Base-by-base conservation (phyloP, 2,888 invertebrate species). In the Omphaloscelis lunosa region DNA sequence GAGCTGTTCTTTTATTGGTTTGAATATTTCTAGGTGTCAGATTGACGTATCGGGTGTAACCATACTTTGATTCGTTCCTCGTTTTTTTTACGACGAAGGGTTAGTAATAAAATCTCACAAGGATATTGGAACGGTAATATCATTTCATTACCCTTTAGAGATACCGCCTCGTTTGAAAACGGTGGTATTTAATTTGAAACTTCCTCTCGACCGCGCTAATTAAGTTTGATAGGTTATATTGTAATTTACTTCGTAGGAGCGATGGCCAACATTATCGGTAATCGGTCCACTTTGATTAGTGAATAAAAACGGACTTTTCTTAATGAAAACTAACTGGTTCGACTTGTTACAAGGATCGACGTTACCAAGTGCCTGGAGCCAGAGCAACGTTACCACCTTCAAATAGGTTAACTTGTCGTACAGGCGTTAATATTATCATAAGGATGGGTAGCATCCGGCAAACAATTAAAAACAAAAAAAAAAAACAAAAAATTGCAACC, bases 21-120 rank as follows among this genome's bases (percentile, higher is more conserved):
- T 66, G 80, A 82, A 86, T 87, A 86, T 90, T 87, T 79, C 88
- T 89, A 92, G 90, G 93, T 93, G 94, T 93, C 93, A 89, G 93
- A 90, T 92, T 93, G 94, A 94, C 92, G 91, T 90, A 93, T 93
- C 90, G 92, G 93, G 84, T 87, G 81, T 86, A 70, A 65, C 71
- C 78, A 86, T 90, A 89, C 86, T 92, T 91, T 90, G 91, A 92
- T 92, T 92, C 90, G 89, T 91, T 90, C 82, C 80, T 89, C 69
- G 72, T 74, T 80, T 83, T 76, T 76, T 78, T 85, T 81, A 79
- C 69, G 61, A 69, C 77, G 78, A 84, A 85, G 74, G 80, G 79
- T 72, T 70, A 27, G 74, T 75, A 72, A 85, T 84, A 80, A 84
- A 84, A 85, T 77, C 77, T 65, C 63, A 74, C 51, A 76, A 86